Evolutionary conservation across 2,888 invertebrate genomes (phyloP), one percentile per base, ranked within the genome.

Genomic region (Danaus chrysippus): DNA sequence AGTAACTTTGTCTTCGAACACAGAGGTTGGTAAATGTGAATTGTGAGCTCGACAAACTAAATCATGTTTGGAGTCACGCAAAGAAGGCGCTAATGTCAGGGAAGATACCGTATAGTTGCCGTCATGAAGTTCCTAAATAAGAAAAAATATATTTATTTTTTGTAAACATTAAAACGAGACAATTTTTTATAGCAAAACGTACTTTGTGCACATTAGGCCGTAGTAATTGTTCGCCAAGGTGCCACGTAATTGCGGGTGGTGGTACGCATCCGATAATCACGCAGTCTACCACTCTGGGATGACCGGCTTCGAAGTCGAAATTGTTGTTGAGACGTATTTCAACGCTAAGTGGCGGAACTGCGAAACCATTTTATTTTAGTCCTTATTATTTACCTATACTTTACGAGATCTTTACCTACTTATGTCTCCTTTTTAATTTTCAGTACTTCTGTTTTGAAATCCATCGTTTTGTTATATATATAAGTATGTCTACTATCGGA

Each of bases 101-200:
- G 88, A 86, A 0, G 90, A 90, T 2, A 90, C 83, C 0, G 88
- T 88, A 68, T 82, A 88, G 71, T 89, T 87, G 0, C 89, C 90
- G 52, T 87, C 86, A 59, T 85, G 83, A 0, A 84, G 74, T 61
- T 89, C 89, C 90, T 90, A 67, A 17, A 49, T 49, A 17, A 10
- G 10, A 1, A 49, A 3, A n/a, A 49, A 17, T 49, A 17, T 5
- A 49, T 49, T 10, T 49, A 49, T 1, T 49, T 2, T 34, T 34
- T 34, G 23, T 34, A 34, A 34, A 34, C 8, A 34, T 34, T 34
- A 34, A 34, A 34, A 34, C 23, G 6, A 34, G 6, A 34, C 23
- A 34, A 6, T 34, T 3, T 6, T 34, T 34, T 6, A 34, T 34
- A 34, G 23, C 23, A 34, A 46, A 17, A 23, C 15, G 58, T 70